Percentiles rank a stretch among this genome's conserved stretches.
Evolutionary conservation across 2,113 vertebrate species (phyloP).

Genomic region (Calcarius ornatus): DNA sequence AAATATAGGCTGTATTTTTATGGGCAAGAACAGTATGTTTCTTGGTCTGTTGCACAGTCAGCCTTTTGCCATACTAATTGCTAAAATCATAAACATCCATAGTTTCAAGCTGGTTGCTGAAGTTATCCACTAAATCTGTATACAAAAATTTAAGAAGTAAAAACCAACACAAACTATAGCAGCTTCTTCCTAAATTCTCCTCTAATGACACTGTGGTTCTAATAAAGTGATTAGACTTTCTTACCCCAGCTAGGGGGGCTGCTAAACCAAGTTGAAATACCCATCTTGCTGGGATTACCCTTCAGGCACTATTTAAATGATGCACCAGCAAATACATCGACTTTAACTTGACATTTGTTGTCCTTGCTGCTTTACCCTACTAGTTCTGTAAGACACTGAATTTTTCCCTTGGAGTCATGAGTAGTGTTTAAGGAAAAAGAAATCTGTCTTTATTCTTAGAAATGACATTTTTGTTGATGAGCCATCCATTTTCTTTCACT

Average conservation of each 20-base stretch:
- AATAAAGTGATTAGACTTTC: conserved; percentile 65
- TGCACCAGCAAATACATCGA: conserved; percentile 58
- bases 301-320: conserved; percentile 67
- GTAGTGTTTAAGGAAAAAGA: neutral
- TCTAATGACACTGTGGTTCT: conserved; percentile 53
- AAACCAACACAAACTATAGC: neutral
- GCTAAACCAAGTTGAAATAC: conserved; percentile 61
- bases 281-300: conserved; percentile 67
- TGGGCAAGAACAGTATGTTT: neutral
- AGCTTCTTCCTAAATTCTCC: neutral
- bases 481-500: neutral
- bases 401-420: conserved; percentile 7
- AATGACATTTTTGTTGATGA: neutral
- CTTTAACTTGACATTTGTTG: conserved; percentile 69
- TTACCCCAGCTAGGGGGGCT: conserved; percentile 60
- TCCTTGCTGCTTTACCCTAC: conserved; percentile 59
- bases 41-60: neutral
- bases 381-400: neutral
- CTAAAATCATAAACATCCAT: neutral
- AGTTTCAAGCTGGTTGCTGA: neutral
- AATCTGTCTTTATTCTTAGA: neutral
- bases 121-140: neutral
- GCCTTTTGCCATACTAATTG: neutral
- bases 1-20: neutral
- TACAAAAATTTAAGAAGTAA: neutral